phyloP scores from a whole-genome alignment of 1,140 invertebrate genomes.

The Microplitis demolitor region DNA sequence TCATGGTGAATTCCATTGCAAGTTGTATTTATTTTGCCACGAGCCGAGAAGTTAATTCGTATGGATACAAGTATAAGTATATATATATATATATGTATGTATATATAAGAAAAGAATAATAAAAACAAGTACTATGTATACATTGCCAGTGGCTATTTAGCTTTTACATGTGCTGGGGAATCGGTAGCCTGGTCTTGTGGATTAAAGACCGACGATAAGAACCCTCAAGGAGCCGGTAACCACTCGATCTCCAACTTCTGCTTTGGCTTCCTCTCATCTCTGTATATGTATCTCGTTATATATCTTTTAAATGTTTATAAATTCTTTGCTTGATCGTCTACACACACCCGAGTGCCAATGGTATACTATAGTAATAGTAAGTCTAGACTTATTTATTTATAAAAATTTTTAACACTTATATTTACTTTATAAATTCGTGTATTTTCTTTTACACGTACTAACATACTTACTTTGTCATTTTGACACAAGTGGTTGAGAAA shows the following conservation, averaged over 20 bases:
- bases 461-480: no score
- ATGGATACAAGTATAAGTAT: not conserved
- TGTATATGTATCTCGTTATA: not conserved
- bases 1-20: not conserved
- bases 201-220: slow-evolving; percentile 18
- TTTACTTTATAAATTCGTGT: no score
- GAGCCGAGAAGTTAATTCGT: slow-evolving; percentile 19
- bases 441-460: no score
- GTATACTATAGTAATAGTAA: no score
- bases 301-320: slow-evolving; percentile 5
- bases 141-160: slow-evolving; percentile 5
- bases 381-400: no score
- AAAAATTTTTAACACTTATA: no score
- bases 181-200: slow-evolving; percentile 14
- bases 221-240: slow-evolving; percentile 14
- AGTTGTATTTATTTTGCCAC: slow-evolving; percentile 16
- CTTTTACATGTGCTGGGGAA: not conserved
- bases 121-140: not conserved
- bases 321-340: not conserved
- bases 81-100: not conserved
- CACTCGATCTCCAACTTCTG: slow-evolving; percentile 3
- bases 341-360: not conserved
- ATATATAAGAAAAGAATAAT: no score
- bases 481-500: no score
- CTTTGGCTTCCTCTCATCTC: not conserved